Evolutionary conservation across 2,113 vertebrate species (phyloP).

Genomic region (Romanogobio albipinnatus): DNA sequence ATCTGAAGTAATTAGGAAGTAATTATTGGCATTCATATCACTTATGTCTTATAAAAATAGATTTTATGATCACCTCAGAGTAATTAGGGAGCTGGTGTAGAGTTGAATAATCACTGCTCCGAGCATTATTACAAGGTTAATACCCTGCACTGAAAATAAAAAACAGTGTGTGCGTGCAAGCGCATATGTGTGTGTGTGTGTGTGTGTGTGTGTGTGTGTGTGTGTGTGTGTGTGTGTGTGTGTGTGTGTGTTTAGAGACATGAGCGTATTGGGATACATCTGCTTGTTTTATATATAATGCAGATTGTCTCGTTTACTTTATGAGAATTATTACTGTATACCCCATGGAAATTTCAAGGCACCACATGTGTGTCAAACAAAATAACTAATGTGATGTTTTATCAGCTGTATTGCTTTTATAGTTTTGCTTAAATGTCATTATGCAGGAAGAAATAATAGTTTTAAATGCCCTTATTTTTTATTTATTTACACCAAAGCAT

Average conservation of each 20-base stretch:
- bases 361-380: background rate
- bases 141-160: constrained; percentile 27
- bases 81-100: constrained; percentile 49
- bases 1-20: constrained; percentile 64
- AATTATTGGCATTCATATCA: constrained; percentile 62
- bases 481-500: background rate
- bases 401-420: background rate
- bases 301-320: background rate
- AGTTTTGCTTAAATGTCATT: background rate
- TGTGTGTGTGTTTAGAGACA: background rate
- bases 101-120: constrained; percentile 57
- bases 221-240: background rate
- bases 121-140: background rate
- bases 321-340: background rate
- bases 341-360: background rate
- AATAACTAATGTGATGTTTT: background rate
- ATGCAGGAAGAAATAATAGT: background rate
- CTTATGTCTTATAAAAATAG: constrained; percentile 64
- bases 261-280: background rate
- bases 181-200: background rate
- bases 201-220: background rate
- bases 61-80: constrained; percentile 62
- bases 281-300: background rate
- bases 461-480: background rate
- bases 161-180: background rate